Evolutionary conservation across 2,888 invertebrate genomes (phyloP), one percentile per base, ranked within the genome.

Genomic region (Penaeus monodon): DNA sequence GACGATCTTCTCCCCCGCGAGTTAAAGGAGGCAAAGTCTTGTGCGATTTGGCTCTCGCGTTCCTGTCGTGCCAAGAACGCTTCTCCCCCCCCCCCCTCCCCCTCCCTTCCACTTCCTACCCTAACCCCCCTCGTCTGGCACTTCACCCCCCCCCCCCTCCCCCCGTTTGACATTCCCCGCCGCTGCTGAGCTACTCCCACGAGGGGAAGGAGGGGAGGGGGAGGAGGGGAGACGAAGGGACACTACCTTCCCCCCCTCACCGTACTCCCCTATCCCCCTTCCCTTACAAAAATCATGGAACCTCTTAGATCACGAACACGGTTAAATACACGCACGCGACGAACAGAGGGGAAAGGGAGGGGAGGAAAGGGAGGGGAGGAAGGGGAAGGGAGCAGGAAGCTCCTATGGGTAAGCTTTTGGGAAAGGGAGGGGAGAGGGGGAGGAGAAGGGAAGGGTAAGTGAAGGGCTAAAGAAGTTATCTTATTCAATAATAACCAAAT

Each of bases 101-200:
- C 57, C 57, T 20, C 57, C 57, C 14, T 17, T 57, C 57, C 57
- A 14, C 57, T 57, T 57, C 57, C 57, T 57, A 57, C 57, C 57
- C 57, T 17, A 12, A 57, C 57, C 57, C 57, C 57, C 57, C 17
- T 57, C 57, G 57, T 57, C 57, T 57, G 57, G 57, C 57, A 57
- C 57, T 57, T 57, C 17, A 14, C 17, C 17, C 57, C 57, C 17
- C 57, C 20, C 57, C 57, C 57, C 57, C 57, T 49, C 49, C 17
- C 57, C 17, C 20, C 17, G 68, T 14, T 24, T 81, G 49, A 57
- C 70, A 81, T 81, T 81, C 81, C 81, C 81, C 38, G 81, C 81
- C 81, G 70, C 27, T 70, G 38, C 70, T 70, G 8, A 68, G 81
- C 49, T 33, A 49, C 81, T 49, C 20, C n/a, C 38, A 57, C 49